Evolutionary conservation across 2,888 invertebrate species (phyloP), one percentile per base, ranked within the genome.

Genomic region (Nomada fucata): DNA sequence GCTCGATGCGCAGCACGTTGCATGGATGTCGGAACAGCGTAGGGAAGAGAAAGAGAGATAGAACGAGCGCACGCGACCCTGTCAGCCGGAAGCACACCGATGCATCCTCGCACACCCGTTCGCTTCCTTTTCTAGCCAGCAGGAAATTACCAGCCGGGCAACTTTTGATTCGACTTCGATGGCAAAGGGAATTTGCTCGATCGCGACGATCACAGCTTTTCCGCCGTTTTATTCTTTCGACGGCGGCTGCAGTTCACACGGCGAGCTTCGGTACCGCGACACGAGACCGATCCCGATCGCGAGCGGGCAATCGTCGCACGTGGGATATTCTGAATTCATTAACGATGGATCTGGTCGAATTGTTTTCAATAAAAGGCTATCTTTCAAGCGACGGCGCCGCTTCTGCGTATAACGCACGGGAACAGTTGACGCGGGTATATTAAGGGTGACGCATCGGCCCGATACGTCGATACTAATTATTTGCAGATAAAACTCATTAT

Each of bases 401-500:
- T 69, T 59, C 60, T 61, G 67, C 11, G 36, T 7, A 7, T 1
- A 64, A 44, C 84, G 29, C 13, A 72, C 75, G 76, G 60, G 77
- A 74, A 52, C 70, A 50, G 76, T 76, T 82, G 86, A 86, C 86
- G 84, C 70, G 82, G 55, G 55, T 77, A 75, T 79, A 80, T 82
- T 70, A 75, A 78, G 74, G 81, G 64, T 89, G 89, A 89, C 87
- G 84, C 82, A 89, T 89, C 82, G 85, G 67, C 44, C 79, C 63
- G 64, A 79, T 81, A 76, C 73, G 89, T 87, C 89, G 87, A 89
- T 89, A 88, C 89, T 89, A 89, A 89, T 89, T 89, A 89, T 89
- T 88, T 89, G 84, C 85, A 88, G 89, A 89, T 89, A 88, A 89
- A 89, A 89, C 90, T 89, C 89, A 89, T 89, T 89, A 89, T 86